Evolutionary conservation across 2,888 invertebrate species (phyloP).

Genomic region (Sinelater perroti): DNA sequence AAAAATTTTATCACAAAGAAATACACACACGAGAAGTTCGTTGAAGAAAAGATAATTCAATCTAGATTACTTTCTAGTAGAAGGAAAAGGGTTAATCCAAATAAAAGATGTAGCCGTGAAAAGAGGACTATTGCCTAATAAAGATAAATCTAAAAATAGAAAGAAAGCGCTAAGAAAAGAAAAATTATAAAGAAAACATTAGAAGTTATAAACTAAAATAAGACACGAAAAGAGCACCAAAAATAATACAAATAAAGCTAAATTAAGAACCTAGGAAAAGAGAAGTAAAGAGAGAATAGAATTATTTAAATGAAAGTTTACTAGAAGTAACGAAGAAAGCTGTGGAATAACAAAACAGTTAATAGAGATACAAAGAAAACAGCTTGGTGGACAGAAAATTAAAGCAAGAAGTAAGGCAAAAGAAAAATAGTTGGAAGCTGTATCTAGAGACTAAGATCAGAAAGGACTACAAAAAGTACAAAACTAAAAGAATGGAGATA

Average conservation of each 20-base stretch:
- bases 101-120: background rate
- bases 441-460: background rate
- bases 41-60: background rate
- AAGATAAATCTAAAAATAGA: background rate
- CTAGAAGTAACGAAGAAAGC: slow-evolving; percentile 1
- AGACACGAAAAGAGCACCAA: background rate
- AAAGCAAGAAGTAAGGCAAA: background rate
- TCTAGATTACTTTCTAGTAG: background rate
- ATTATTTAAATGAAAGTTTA: background rate
- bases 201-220: slow-evolving; percentile 1
- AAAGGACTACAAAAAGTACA: background rate
- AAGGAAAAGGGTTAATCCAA: background rate
- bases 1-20: background rate
- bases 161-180: background rate
- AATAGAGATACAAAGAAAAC: background rate
- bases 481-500: background rate
- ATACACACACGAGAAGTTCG: background rate
- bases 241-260: background rate
- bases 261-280: background rate
- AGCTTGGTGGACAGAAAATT: background rate
- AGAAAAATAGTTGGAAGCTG: background rate
- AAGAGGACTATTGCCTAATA: background rate
- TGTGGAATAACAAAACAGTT: slow-evolving; percentile 2
- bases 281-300: background rate
- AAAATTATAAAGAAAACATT: background rate